These are phyloP conservation scores for Pachyuromys duprasi DNA, from an alignment of 2,797 vertebrate species.

Conservation along the genomic window DNA sequence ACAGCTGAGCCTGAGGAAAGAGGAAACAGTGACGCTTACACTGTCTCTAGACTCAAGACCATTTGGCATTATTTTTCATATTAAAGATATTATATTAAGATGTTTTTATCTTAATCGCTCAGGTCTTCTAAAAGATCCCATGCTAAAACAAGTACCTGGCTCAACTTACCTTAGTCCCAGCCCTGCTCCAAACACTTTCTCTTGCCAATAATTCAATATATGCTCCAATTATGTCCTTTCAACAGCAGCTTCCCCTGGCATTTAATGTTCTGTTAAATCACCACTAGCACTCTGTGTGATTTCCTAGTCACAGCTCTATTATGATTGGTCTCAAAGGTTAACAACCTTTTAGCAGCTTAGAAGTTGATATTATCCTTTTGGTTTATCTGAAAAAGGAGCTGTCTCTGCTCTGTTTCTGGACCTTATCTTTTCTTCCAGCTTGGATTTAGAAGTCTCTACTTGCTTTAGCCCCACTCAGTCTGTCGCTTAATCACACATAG, in stretches of 20 bases:
- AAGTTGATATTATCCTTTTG: slow-evolving; percentile 25
- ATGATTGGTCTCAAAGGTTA: slow-evolving; percentile 41
- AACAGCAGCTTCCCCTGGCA: neutral
- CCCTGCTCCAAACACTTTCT: neutral
- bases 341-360: slow-evolving; percentile 2
- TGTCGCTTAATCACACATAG: neutral
- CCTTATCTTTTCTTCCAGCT: neutral
- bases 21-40: neutral
- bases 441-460: neutral
- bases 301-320: neutral
- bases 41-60: neutral
- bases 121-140: neutral
- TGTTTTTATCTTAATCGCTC: slow-evolving; percentile 1
- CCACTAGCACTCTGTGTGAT: neutral
- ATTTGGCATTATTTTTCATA: slow-evolving; percentile 9
- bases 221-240: neutral
- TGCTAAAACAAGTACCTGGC: neutral
- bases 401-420: neutral
- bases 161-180: neutral
- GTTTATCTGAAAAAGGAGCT: slow-evolving; percentile 12
- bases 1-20: neutral
- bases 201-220: neutral
- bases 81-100: slow-evolving; percentile 10
- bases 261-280: slow-evolving; percentile 26
- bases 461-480: neutral